Conservation (phyloP, 2,888 invertebrate genomes). For the Malacosoma neustria region DNA sequence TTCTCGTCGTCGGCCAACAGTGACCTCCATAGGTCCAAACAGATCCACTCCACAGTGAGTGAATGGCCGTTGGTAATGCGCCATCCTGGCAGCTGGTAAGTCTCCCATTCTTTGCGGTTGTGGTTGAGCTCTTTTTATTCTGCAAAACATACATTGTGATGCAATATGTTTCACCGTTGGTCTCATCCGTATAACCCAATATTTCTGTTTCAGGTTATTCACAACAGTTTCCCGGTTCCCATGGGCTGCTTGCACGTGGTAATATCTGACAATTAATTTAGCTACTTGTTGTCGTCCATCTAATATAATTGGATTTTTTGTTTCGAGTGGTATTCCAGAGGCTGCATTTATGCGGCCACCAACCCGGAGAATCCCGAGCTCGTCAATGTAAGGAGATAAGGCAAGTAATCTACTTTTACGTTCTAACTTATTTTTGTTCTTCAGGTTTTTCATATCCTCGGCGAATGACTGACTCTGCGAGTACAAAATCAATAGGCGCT, state of each 20-base stretch:
- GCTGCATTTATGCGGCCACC: constrained; percentile 11
- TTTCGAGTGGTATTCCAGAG: constrained; percentile 3
- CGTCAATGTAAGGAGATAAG: constrained; percentile 6
- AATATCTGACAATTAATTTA: constrained; percentile 8
- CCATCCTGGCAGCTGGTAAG: constrained; percentile 14
- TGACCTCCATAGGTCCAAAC: constrained; percentile 17
- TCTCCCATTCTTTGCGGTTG: constrained; percentile 16
- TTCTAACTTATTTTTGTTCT: too few relatives aligned
- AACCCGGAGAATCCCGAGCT: constrained; percentile 8
- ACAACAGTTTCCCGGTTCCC: too few relatives aligned
- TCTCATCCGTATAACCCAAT: too few relatives aligned
- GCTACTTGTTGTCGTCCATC: constrained; percentile 9
- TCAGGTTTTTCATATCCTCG: too few relatives aligned
- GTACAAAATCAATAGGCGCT: neutral
- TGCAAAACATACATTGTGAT: too few relatives aligned
- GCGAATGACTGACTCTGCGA: constrained; percentile 1
- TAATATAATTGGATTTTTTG: constrained; percentile 11
- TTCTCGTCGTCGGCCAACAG: constrained; percentile 10
- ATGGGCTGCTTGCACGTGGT: too few relatives aligned
- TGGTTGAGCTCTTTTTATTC: too few relatives aligned
- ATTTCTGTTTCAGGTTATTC: too few relatives aligned
- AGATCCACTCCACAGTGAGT: constrained; percentile 14
- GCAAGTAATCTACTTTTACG: neutral
- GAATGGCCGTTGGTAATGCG: constrained; percentile 15
- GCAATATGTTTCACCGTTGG: too few relatives aligned